A percentile compares a stretch with the other conserved stretches of the same genome.
Evolutionary conservation across 2,113 vertebrate genomes (phyloP).

Genomic region (Seriola dumerili): DNA sequence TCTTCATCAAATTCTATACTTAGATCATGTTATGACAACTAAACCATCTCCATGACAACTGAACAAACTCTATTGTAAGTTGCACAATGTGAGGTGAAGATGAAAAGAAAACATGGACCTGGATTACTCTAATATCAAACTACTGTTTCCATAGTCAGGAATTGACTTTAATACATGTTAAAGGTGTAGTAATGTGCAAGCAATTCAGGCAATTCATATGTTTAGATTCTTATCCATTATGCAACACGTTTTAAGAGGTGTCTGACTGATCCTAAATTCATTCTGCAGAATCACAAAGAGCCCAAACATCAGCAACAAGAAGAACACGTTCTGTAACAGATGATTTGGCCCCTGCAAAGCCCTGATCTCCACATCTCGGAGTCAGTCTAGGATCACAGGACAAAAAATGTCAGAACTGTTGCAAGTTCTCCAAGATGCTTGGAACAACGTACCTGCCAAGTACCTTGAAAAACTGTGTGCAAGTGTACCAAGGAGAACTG

Average conservation of each 20-base stretch:
- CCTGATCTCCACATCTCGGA: neutral
- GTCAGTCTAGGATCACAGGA: neutral
- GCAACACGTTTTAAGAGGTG: neutral
- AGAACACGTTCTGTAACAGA: neutral
- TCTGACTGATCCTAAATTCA: neutral
- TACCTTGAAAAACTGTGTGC: neutral
- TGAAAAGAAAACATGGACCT: no score
- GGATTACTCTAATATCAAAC: neutral
- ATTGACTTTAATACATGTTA: neutral
- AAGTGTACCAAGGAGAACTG: neutral
- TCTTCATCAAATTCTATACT: neutral
- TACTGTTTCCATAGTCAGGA: neutral
- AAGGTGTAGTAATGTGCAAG: neutral
- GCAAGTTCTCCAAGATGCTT: neutral
- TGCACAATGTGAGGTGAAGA: neutral
- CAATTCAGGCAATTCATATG: neutral
- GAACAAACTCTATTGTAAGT: neutral
- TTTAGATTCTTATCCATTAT: neutral
- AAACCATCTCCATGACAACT: neutral
- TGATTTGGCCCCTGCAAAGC: neutral
- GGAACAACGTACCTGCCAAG: neutral
- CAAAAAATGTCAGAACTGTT: neutral
- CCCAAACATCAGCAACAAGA: neutral
- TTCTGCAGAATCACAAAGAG: neutral
- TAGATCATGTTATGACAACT: neutral